Evolutionary conservation across 2,888 invertebrate species (phyloP), one percentile per base, ranked within the genome.

Genomic region (Drosophila robusta): DNA sequence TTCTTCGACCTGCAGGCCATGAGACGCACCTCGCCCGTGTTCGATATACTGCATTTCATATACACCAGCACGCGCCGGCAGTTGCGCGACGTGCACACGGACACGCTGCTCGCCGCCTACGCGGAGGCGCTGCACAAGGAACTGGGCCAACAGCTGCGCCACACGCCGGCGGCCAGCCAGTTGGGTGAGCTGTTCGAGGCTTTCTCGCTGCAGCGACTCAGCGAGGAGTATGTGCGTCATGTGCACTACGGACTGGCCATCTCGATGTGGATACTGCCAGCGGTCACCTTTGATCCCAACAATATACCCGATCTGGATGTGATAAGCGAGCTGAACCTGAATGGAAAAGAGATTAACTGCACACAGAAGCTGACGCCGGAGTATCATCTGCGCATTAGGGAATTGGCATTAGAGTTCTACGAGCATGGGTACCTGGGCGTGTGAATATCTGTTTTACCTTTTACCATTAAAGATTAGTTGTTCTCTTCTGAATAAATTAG

Each of bases 1-100:
- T 91, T 92, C 44, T 87, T 92, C 47, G 92, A 92, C 57, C 83
- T 92, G 52, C 92, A 92, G 73, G 89, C 92, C 24, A 91, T 92
- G 90, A 85, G 92, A 8, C 90, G 90, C 41, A 79, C 90, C 6
- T 91, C 91, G 2, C 91, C 91, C 0, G 86, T 91, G 0, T 91
- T 91, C 22, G 92, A 92, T 66, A 90, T 92, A 39, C 79, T 92
- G 1, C 92, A 92, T 61, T 92, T 92, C 16, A 75, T 92, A 12
- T 92, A 91, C 68, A 92, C 92, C 14, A 92, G 92, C 73, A 92
- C 92, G 44, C 87, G 90, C 2, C 83, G 90, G 4, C 79, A 89
- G 12, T 60, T 91, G 24, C 80, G 92, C 8, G 90, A 89, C 36
- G 73, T 82, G 0, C 80, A 90, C 57, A 76, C 91, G 9, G 78